These are phyloP conservation scores for Helarctos malayanus DNA, from an alignment of 2,797 vertebrate genomes.

Conservation along the genomic window DNA sequence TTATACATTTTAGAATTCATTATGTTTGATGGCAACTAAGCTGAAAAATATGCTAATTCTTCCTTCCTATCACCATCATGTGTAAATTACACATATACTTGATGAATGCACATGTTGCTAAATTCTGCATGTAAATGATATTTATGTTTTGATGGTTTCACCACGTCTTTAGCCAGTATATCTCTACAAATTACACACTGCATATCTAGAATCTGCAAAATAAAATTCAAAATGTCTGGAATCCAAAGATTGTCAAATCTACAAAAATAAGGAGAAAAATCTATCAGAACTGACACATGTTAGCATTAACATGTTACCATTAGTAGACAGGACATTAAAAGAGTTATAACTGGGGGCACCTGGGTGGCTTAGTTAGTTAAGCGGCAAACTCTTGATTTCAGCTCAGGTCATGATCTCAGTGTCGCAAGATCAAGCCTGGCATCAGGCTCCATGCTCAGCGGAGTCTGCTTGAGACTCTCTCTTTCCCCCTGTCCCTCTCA, in stretches of 20 bases:
- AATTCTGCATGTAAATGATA: background rate
- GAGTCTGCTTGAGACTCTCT: no score
- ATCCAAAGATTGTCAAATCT: background rate
- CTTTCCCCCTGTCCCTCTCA: background rate
- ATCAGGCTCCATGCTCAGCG: background rate
- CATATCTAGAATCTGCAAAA: background rate
- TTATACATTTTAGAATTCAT: conserved; percentile 63
- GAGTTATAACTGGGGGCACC: background rate
- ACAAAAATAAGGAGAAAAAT: background rate
- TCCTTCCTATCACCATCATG: conserved; percentile 28
- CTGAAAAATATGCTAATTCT: conserved; percentile 46
- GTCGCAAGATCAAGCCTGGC: background rate
- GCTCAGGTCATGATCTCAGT: background rate
- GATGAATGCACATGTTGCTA: conserved; percentile 42
- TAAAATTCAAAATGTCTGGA: background rate
- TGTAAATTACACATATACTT: conserved; percentile 53
- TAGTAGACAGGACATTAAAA: background rate
- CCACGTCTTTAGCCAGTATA: background rate
- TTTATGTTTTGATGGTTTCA: background rate
- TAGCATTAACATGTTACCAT: background rate
- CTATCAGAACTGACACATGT: background rate
- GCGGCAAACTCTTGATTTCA: background rate
- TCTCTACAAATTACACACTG: background rate
- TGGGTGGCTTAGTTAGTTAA: background rate
- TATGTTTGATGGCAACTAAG: conserved; percentile 62